Base-by-base conservation (phyloP, 2,113 vertebrate species). In the Cyanocitta stelleri region DNA sequence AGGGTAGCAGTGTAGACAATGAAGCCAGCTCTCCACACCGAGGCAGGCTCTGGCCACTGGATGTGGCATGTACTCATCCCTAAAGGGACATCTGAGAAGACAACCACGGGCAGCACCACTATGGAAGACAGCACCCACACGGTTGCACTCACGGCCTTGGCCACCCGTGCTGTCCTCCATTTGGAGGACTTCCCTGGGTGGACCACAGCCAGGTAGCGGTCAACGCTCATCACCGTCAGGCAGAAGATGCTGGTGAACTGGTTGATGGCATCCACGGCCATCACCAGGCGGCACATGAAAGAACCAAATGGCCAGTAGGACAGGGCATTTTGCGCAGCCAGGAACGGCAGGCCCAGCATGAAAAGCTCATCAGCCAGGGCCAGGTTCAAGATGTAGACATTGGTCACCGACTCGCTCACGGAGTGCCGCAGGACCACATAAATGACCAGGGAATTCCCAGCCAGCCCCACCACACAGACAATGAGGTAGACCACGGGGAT, bases 191-290 rank as follows among this genome's bases (percentile, higher is more conserved):
- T 98, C 29, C 98, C 97, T 6, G 99, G 99, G 51, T 99, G 99
- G 72, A 99, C 99, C 81, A 99, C 99, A 0, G 99, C 99, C 91
- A 99, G 93, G 97, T 99, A 99, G 83, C 99, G 98, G 90, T 99
- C 99, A 43, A 99, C 98, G 1, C 99, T 99, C 98, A 99, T 99
- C 88, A 99, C 99, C 0, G 99, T 99, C 94, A 99, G 98, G 95
- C 99, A 99, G 97, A 99, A 99, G 98, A 99, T 99, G 98, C 99
- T 99, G 88, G 99, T 99, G 88, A 99, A 99, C 98, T 99, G 99
- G 97, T 99, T 99, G 96, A 99, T 99, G 71, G 99, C 99, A 18
- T 99, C 99, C 92, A 99, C 98, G 0, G 99, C 99, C 99, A 99
- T 99, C 87, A 99, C 99, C 95, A 99, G 97, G 9, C 99, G 98